Percentiles rank a stretch among this genome's conserved stretches.
phyloP scores from a whole-genome alignment of 2,113 vertebrate genomes.

The Hirundichthys speculiger region DNA sequence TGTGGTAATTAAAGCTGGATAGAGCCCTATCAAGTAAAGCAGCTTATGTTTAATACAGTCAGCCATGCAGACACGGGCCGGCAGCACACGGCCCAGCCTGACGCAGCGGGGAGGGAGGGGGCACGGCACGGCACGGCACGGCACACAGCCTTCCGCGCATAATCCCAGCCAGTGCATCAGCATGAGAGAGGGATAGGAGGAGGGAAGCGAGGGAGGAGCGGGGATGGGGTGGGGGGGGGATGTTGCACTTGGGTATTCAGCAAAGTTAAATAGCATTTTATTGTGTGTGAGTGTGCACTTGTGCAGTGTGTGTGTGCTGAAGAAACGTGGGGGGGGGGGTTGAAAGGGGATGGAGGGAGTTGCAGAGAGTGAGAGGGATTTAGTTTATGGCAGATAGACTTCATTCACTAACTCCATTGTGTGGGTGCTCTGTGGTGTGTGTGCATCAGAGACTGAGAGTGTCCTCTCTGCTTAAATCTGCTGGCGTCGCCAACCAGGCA shows the following conservation, averaged over 20 bases:
- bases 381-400: constrained; percentile 68
- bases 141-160: constrained; percentile 56
- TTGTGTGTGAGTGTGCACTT: constrained; percentile 22
- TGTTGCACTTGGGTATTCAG: constrained; percentile 57
- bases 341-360: constrained; percentile 46
- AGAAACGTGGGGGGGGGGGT: constrained; percentile 2
- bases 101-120: constrained; percentile 36
- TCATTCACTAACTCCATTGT: constrained; percentile 70
- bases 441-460: constrained; percentile 55
- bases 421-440: constrained; percentile 55
- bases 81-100: constrained; percentile 49
- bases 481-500: constrained; percentile 52
- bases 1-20: constrained; percentile 83
- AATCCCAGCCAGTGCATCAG: constrained; percentile 74
- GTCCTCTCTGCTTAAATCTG: constrained; percentile 58
- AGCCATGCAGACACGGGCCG: constrained; percentile 70
- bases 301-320: constrained; percentile 4
- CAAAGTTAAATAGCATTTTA: constrained; percentile 70
- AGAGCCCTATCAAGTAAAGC: constrained; percentile 82
- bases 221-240: constrained; percentile 8
- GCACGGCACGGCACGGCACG: too few species aligned
- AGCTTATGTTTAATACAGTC: constrained; percentile 83
- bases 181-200: constrained; percentile 51
- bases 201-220: not conserved
- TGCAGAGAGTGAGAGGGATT: constrained; percentile 66